Base-by-base conservation (phyloP, 2,113 vertebrate species). In the Heterochromis multidens region DNA sequence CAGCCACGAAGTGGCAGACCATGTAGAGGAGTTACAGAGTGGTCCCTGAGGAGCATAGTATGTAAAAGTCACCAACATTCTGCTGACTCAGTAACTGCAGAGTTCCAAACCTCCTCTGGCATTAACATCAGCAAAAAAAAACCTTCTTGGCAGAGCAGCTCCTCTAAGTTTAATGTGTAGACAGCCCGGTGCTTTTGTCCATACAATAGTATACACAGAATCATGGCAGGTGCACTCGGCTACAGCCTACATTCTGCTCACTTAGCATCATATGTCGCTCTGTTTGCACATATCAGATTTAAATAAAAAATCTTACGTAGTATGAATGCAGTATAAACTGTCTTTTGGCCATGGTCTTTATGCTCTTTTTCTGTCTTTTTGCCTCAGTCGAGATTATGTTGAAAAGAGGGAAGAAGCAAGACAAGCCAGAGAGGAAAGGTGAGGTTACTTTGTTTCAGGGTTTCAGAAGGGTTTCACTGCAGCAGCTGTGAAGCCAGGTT, bases 351-450 rank as follows among this genome's bases (percentile, higher is more conserved):
- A 27, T 33, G 13, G 23, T 54, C 6, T 14, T 58, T 6, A 25
- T 40, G 29, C 33, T 70, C 6, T 12, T 25, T 62, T 58, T 86
- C 58, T 84, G 9, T 79, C 23, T 77, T 72, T 74, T 40, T 81
- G 7, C 86, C 83, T 82, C 88, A 99, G 98, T 95, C 97, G 96
- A 3, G 97, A 97, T 85, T 97, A 97, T 92, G 94, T 96, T 88
- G 97, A 98, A 85, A 99, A 98, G 95, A 97, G 96, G 93, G 98
- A 99, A 92, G 98, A 98, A 74, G 96, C 95, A 52, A 96, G 96
- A 94, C 97, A 98, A 90, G 97, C 97, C 84, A 96, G 98, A 95
- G 98, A 98, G 95, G 97, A 99, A 90, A 98, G 98, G 98, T 99
- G 93, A 92, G 96, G 96, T 16, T 5, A n/a, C 72, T 84, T 49